Conservation (phyloP, 2,888 invertebrate species). For the Cantharis lateralis region DNA sequence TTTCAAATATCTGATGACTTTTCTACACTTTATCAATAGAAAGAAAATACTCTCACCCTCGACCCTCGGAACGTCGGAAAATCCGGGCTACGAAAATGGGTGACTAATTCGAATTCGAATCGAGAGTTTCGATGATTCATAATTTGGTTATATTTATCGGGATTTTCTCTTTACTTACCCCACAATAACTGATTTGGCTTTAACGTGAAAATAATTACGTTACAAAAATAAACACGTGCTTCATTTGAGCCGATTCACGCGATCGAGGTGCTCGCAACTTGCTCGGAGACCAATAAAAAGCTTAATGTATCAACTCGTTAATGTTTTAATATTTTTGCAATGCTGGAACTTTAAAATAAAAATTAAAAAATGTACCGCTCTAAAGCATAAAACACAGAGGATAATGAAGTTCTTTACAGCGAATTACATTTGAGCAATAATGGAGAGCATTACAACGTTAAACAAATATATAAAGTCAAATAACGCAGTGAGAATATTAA, state of each 20-base stretch:
- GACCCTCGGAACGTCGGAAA: conserved; percentile 15
- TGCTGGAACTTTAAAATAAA: neutral
- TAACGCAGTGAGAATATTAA: conserved; percentile 4
- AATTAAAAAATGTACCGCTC: neutral
- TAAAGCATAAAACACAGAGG: neutral
- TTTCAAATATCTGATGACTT: neutral
- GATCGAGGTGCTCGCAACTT: neutral
- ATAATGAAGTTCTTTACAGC: neutral
- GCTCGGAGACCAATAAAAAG: neutral
- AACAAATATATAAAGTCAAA: conserved; percentile 1
- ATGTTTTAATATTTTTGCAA: neutral
- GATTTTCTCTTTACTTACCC: neutral
- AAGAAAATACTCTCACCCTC: no score
- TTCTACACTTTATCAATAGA: conserved; percentile 24
- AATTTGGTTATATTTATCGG: neutral
- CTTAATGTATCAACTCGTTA: neutral
- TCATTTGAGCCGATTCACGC: neutral
- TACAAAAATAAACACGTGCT: neutral
- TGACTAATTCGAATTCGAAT: conserved; percentile 17
- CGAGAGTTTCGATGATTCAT: conserved; percentile 19
- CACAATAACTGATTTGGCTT: neutral
- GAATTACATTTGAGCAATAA: neutral
- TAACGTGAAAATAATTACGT: neutral
- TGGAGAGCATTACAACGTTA: neutral
- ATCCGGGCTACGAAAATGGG: conserved; percentile 15